Percentiles rank a stretch among this genome's conserved stretches.
These are phyloP conservation scores for Hemiscyllium ocellatum DNA, from an alignment of 2,113 vertebrate genomes.

Conservation along the genomic window DNA sequence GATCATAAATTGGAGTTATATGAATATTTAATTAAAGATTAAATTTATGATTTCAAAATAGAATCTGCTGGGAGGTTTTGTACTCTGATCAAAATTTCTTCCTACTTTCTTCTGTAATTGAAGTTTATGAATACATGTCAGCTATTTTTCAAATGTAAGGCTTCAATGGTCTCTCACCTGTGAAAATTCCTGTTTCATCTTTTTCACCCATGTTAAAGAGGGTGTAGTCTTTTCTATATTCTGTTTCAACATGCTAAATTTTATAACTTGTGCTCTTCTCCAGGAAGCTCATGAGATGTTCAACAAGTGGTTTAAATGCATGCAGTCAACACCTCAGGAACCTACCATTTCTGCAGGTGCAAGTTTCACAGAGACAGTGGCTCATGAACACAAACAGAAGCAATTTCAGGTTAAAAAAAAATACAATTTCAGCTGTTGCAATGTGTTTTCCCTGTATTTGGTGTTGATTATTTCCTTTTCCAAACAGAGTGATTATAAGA, in stretches of 20 bases:
- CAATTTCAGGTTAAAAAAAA: constrained; percentile 72
- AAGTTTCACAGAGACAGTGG: constrained; percentile 87
- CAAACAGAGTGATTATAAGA: constrained; percentile 69
- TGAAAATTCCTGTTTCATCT: background rate
- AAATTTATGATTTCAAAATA: background rate
- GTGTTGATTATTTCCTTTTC: constrained; percentile 40
- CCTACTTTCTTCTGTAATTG: background rate
- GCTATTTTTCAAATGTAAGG: background rate
- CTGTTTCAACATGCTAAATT: background rate
- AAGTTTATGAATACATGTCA: background rate
- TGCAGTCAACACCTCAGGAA: constrained; percentile 80
- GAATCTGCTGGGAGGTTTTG: background rate
- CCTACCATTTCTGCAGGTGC: constrained; percentile 69
- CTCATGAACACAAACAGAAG: constrained; percentile 88
- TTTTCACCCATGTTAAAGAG: background rate
- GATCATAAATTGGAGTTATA: too few relatives aligned
- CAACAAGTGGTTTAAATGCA: constrained; percentile 92
- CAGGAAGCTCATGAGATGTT: constrained; percentile 96
- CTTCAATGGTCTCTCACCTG: background rate
- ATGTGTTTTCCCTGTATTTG: background rate
- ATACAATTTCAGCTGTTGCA: background rate
- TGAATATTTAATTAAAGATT: background rate
- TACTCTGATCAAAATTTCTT: background rate
- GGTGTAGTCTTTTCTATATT: background rate
- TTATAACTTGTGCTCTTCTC: constrained; percentile 40